Base-by-base conservation (phyloP, 2,888 invertebrate species). In the Lymantria dispar region DNA sequence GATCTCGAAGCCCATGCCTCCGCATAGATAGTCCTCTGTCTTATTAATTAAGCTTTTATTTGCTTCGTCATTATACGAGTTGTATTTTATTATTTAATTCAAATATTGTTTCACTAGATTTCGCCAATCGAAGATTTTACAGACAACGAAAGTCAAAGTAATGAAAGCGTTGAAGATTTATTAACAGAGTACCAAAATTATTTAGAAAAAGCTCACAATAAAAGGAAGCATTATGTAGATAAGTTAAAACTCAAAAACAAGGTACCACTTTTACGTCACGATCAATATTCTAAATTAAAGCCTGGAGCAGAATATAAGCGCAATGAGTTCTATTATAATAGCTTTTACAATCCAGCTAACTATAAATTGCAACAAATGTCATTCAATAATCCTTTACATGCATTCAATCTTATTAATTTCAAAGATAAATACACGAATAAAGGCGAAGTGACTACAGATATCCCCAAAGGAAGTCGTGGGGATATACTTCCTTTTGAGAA, bases 161-260 rank as follows among this genome's bases (percentile, higher is more conserved):
- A 83, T 29, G 90, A 91, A 60, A 80, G 82, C 46, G 65, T 87
- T 14, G 86, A 88, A 56, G 81, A 85, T 60, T 76, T 91, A 41
- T 58, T 90, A 55, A 72, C 75, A 30, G 87, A 90, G 74, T 91
- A 90, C 59, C 86, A 90, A 62, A 78, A 77, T 43, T 82, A 84
- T 59, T 76, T 91, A 66, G 85, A 90, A 41, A 89, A 78, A 64
- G 87, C 86, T 49, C 83, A 87, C 44, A 86, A 85, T 55, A 86
- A 89, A 58, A 76, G 77, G 55, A 62, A 76, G 47, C 74, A 72
- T 47, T 85, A 82, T 56, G 56, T 80, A 11, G 83, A 85, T 60
- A 85, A 81, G 65, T 59, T 68, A 22, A 85, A 83, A 71, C 50
- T 60, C 1, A 90, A 90, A 79, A 90, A 87, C 54, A 88, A 87